Percentiles rank a stretch among this genome's conserved stretches.
Conservation (phyloP, 1,140 invertebrate species). For the Colletes latitarsis region DNA sequence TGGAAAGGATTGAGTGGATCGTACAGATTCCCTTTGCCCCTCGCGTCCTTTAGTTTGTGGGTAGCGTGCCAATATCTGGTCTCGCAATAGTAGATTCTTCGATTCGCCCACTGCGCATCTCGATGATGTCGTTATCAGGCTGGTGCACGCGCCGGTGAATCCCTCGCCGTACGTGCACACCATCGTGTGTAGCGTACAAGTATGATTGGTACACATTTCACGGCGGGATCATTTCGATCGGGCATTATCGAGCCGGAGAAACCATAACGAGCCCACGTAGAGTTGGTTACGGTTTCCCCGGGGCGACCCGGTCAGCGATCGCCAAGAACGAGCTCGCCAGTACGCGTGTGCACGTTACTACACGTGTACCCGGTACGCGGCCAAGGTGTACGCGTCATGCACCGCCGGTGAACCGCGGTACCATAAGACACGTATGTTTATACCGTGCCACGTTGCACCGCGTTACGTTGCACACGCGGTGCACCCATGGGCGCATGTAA, state of each 20-base stretch:
- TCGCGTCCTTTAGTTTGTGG: too few species aligned
- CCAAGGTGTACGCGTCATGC: slow-evolving; percentile 35
- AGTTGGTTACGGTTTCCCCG: slow-evolving; percentile 49
- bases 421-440: slow-evolving; percentile 63
- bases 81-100: too few species aligned
- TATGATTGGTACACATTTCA: slow-evolving; percentile 71
- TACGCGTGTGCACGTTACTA: background rate
- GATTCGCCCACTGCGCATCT: too few species aligned
- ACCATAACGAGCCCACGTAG: slow-evolving; percentile 72
- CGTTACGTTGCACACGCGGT: slow-evolving; percentile 36
- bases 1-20: too few species aligned
- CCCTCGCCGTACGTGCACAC: slow-evolving; percentile 10
- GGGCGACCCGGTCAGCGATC: slow-evolving; percentile 44
- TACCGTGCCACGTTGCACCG: slow-evolving; percentile 39
- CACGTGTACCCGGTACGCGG: slow-evolving; percentile 29
- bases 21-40: too few species aligned
- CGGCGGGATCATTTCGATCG: slow-evolving; percentile 69
- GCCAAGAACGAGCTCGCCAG: background rate
- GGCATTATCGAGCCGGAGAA: slow-evolving; percentile 67
- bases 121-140: slow-evolving; percentile 12
- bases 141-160: background rate
- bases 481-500: slow-evolving; percentile 20
- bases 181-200: slow-evolving; percentile 32
- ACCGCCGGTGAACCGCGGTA: slow-evolving; percentile 35
- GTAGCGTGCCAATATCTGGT: too few species aligned